phyloP scores from a whole-genome alignment of 2,888 invertebrate genomes.

The Micropterix aruncella region DNA sequence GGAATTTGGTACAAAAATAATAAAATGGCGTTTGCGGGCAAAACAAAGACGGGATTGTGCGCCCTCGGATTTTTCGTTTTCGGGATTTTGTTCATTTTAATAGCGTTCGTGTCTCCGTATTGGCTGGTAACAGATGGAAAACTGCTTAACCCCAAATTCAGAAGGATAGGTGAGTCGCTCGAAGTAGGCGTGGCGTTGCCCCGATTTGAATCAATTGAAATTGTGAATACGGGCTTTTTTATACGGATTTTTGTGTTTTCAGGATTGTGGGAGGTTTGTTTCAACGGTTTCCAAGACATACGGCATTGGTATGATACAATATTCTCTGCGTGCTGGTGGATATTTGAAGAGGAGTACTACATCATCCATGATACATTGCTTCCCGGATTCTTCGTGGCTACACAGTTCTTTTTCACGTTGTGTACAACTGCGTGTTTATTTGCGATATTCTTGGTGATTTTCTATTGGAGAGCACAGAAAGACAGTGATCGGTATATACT shows the following conservation, averaged over 20 bases:
- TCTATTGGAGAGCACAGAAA: slow-evolving; percentile 60
- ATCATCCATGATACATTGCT: slow-evolving; percentile 82
- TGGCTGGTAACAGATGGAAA: slow-evolving; percentile 79
- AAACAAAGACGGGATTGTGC: slow-evolving; percentile 49
- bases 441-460: slow-evolving; percentile 56
- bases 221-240: neutral
- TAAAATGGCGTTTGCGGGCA: no score
- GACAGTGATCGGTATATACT: slow-evolving; percentile 65
- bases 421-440: slow-evolving; percentile 70
- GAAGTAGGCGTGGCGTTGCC: slow-evolving; percentile 9
- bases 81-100: slow-evolving; percentile 56
- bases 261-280: slow-evolving; percentile 95
- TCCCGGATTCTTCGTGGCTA: slow-evolving; percentile 85
- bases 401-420: slow-evolving; percentile 87
- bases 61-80: slow-evolving; percentile 51
- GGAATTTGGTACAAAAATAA: slow-evolving; percentile 5
- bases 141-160: slow-evolving; percentile 62
- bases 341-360: slow-evolving; percentile 93
- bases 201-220: neutral
- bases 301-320: slow-evolving; percentile 72
- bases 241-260: slow-evolving; percentile 16
- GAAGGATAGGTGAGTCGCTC: slow-evolving; percentile 53
- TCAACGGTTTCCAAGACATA: slow-evolving; percentile 75
- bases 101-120: slow-evolving; percentile 75
- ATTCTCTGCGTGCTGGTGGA: slow-evolving; percentile 90